Base-by-base conservation (phyloP, 2,888 invertebrate species). In the Xestobium rufovillosum region DNA sequence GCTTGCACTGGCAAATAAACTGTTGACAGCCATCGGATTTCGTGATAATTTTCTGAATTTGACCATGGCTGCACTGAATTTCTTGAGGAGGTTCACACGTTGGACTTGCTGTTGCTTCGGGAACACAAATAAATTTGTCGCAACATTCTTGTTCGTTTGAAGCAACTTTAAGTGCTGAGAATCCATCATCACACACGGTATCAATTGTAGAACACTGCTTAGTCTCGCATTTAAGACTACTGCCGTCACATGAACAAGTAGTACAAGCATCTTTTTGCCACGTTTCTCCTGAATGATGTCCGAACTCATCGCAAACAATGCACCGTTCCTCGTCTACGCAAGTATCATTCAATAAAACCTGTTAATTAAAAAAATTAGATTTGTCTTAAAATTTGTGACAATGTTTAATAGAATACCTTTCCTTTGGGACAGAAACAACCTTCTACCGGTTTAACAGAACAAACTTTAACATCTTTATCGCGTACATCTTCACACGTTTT, bases 391-490 rank as follows among this genome's bases (percentile, higher is more conserved):
- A 17, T 35, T 40, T 26, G 2, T 10, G 9, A 19, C n/a, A 6
- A 19, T 19, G 23, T 19, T 8, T 19, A 19, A 19, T 19, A 19
- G 42, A 43, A 41, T 50, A 82, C 80, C 63, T 78, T 74, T 40
- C 81, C 83, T 32, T 73, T 65, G 0, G 88, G 83, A 65, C 92
- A 92, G 72, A 82, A 86, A 63, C 92, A 92, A 1, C 89, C 90
- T 55, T 89, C 90, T 0, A 73, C 71, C 0, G 61, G 56, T n/a
- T 51, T 43, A 16, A 48, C 44, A 14, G 41, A 35, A 30, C 57
- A 59, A 17, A 32, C 14, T 4, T 42, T 44, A 1, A 13, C 25
- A 9, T 55, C 48, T 3, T 69, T 58, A 8, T 68, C 61, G 29
- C 73, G 71, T 30, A 75, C 59, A 48, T 72, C 75, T 4, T 80